Base-by-base conservation (phyloP, 23 tunicate species). In the Halocynthia roretzi region DNA sequence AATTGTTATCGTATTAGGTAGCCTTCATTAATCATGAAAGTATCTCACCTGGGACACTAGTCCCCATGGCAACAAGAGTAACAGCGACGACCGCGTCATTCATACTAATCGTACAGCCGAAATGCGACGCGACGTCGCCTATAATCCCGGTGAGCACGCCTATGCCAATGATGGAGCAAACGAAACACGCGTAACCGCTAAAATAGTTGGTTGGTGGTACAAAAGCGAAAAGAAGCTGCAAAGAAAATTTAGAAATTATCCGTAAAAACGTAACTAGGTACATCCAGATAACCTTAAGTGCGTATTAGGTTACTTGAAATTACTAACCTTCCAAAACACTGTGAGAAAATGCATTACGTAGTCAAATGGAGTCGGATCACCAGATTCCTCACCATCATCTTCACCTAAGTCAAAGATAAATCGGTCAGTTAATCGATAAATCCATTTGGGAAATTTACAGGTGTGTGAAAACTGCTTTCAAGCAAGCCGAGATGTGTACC, bases 61-160 rank as follows among this genome's bases (percentile, higher is more conserved):
- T 94, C 58, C 99, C 99, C 94, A 94, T 88, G 52, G 99, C 99
- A 77, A 94, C 99, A 6, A 94, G 61, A 11, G 99, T 87, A 54
- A 94, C 88, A 40, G 99, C 99, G 19, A 95, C 89, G 53, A 94
- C 99, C 7, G 92, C 99, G 85, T 94, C 99, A 54, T 88, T 94
- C 10, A 94, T 71, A 72, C 85, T 81, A 5, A 94, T 84, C 58
- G 96, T 82, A 84, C 99, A 94, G 50, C 99, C 99, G 66, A 94
- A 94, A 21, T 84, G 90, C 8, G 95, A 88, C 15, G 99, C 99
- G 44, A 94, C 94, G 71, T 94, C 99, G 23, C 91, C 91, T 52
- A 94, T 94, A 50, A 94, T 83, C 10, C 91, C 95, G n/a, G 99
- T 94, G 11, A 94, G 72, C 44, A 94, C 0, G 10, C 99, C 99